These are phyloP conservation scores for Corythaeola cristata DNA, from an alignment of 2,113 vertebrate species.

Conservation along the genomic window DNA sequence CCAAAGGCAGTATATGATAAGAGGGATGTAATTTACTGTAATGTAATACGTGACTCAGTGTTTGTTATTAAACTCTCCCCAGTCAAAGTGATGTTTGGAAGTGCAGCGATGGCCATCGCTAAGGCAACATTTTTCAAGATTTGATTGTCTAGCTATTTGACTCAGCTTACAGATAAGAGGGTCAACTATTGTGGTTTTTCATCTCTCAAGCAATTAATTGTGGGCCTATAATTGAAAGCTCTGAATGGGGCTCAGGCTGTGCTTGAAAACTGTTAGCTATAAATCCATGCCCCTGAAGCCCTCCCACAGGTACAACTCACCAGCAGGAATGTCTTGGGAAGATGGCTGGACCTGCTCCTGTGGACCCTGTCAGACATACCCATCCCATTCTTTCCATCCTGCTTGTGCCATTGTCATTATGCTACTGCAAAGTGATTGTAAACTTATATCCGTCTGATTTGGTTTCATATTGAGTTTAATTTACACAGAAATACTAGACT, in stretches of 20 bases:
- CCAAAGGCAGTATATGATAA: background rate
- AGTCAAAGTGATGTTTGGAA: background rate
- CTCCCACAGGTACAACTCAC: background rate
- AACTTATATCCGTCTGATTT: background rate
- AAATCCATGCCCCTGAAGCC: background rate
- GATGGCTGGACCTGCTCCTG: background rate
- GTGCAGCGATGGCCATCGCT: background rate
- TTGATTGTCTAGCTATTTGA: background rate
- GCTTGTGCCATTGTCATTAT: background rate
- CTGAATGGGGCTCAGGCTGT: background rate
- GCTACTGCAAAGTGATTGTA: background rate
- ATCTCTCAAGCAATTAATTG: background rate
- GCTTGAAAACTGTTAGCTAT: background rate
- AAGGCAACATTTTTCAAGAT: background rate
- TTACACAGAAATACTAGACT: background rate
- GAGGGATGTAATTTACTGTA: constrained; percentile 3
- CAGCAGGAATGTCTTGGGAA: background rate
- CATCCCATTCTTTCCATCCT: background rate
- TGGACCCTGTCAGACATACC: background rate
- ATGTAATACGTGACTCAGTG: background rate
- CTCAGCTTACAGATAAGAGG: background rate
- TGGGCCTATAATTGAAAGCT: background rate
- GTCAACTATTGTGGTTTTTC: background rate
- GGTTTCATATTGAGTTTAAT: background rate
- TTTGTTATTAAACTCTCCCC: background rate